Conservation (phyloP, 2,888 invertebrate species). For the Chrysomela aeneicollis region DNA sequence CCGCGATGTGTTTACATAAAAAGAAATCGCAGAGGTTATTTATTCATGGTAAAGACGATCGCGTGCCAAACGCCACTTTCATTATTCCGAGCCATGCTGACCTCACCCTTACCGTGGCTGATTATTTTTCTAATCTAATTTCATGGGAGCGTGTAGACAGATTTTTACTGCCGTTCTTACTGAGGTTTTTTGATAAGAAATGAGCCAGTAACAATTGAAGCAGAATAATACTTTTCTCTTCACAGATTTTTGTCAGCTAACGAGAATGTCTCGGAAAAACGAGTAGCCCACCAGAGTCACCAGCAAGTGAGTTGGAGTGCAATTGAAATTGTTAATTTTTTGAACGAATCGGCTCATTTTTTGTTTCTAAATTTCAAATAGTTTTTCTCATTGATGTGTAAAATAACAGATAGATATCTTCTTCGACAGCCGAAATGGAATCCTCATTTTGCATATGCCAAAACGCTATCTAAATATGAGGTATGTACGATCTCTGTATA, state of each 20-base stretch:
- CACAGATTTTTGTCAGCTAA: not conserved
- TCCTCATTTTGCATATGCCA: conserved; percentile 67
- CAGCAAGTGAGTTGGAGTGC: not conserved
- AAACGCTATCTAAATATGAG: conserved; percentile 61
- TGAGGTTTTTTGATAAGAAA: not conserved
- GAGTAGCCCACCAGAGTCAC: conserved; percentile 30
- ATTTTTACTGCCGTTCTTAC: not conserved
- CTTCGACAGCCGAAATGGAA: conserved; percentile 63
- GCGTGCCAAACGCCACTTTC: conserved; percentile 14
- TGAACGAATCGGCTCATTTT: conserved; percentile 46
- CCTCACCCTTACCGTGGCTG: conserved; percentile 12
- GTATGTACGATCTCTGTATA: conserved; percentile 37
- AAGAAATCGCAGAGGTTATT: not conserved
- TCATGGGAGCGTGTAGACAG: not conserved
- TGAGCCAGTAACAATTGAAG: no score
- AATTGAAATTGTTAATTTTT: conserved; percentile 5
- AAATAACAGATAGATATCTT: conserved; percentile 11
- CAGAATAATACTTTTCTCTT: not conserved
- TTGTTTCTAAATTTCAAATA: conserved; percentile 34
- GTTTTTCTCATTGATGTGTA: not conserved
- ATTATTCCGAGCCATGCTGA: conserved; percentile 9
- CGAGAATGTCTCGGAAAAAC: not conserved
- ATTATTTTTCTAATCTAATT: conserved; percentile 20
- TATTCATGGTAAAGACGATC: conserved; percentile 13
- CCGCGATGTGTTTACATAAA: not conserved